Evolutionary conservation across 2,888 invertebrate genomes (phyloP), one percentile per base, ranked within the genome.

Genomic region (Ophion slaviceki): DNA sequence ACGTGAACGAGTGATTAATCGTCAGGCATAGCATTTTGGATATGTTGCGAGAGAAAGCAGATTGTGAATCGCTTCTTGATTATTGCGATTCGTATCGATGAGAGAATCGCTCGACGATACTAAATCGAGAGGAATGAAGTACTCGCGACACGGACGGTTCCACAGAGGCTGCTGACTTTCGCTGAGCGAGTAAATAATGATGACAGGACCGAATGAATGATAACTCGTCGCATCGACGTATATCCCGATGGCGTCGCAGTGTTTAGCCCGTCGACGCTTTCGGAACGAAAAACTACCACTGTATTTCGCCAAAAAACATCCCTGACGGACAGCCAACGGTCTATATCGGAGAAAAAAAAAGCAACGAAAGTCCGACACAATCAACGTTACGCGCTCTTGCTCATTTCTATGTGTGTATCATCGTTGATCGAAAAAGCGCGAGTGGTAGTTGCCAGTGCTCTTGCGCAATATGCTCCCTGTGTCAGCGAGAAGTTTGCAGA

Each of bases 221-320:
- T 79, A 85, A 79, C 85, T 82, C 70, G 20, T 47, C 45, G 71
- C 64, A 64, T 79, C 71, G 75, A 82, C 70, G 59, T 70, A 76
- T 47, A 74, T 72, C 71, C 59, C 20, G 64, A 47, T 70, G 70
- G 82, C 78, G 78, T 82, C 82, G 61, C 47, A 61, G 68, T 77
- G 62, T 57, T 84, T 66, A 70, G 59, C 75, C 61, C 59, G 47
- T 59, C 61, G 71, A 75, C 79, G 66, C 20, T 47, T 64, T 80
- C 53, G 45, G 59, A 66, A 85, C 76, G 79, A 75, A 85, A 82
- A 82, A 78, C 74, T 81, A 79, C 74, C 66, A 76, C 75, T n/a
- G 28, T 79, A 71, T 68, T 68, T 32, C 53, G 61, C 36, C 59
- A 79, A 62, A 62, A 45, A 66, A 57, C 64, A 70, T 70, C 47